Conservation (phyloP, 2,888 invertebrate species). For the Peribatodes rhomboidaria region DNA sequence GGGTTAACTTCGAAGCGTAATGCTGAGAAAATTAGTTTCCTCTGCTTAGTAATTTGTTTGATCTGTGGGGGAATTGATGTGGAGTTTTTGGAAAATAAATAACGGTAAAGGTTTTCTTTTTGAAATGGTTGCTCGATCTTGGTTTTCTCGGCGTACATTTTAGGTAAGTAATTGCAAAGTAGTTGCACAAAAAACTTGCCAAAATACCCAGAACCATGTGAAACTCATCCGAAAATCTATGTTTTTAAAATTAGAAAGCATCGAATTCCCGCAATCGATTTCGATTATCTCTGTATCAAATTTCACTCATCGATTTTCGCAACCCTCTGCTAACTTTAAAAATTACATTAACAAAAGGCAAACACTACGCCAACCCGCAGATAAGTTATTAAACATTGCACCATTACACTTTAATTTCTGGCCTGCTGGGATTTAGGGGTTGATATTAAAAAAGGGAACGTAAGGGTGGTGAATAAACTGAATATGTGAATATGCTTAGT, state of each 20-base stretch:
- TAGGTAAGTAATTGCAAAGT: neutral
- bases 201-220: no score
- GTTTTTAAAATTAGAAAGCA: slow-evolving; percentile 17
- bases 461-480: slow-evolving; percentile 59
- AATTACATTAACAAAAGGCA: slow-evolving; percentile 82
- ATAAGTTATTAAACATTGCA: slow-evolving; percentile 84
- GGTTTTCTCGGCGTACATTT: neutral
- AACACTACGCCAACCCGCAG: slow-evolving; percentile 78
- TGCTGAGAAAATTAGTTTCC: slow-evolving; percentile 60
- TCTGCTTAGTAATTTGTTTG: slow-evolving; percentile 37
- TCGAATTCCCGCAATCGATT: slow-evolving; percentile 41
- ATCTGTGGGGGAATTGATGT: slow-evolving; percentile 15
- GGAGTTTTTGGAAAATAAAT: neutral
- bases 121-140: neutral
- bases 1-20: slow-evolving; percentile 61
- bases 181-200: neutral
- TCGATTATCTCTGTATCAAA: slow-evolving; percentile 41
- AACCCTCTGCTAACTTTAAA: slow-evolving; percentile 70
- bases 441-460: slow-evolving; percentile 73
- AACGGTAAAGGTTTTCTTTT: neutral
- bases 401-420: slow-evolving; percentile 84
- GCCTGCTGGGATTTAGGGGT: slow-evolving; percentile 79
- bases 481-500: slow-evolving; percentile 50
- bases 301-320: slow-evolving; percentile 59
- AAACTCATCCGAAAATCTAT: no score